phyloP scores from a whole-genome alignment of 2,888 invertebrate species.

The Philereme vetulata region DNA sequence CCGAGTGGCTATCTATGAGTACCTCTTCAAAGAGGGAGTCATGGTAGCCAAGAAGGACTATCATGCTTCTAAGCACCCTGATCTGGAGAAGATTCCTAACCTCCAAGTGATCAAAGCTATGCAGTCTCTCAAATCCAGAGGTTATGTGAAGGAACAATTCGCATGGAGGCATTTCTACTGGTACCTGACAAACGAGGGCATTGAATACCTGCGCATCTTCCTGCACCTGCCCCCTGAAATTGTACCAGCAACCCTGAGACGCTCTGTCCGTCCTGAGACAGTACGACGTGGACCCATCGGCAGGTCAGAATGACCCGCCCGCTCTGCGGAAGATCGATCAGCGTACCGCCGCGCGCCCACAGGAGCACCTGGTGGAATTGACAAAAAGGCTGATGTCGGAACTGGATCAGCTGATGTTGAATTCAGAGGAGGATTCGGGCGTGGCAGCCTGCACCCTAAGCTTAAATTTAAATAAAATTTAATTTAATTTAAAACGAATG shows the following conservation, averaged over 20 bases:
- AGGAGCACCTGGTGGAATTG: conserved; percentile 84
- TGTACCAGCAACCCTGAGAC: conserved; percentile 98
- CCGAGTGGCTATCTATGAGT: conserved; percentile 97
- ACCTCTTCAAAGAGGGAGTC: conserved; percentile 99
- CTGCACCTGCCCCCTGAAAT: conserved; percentile 99
- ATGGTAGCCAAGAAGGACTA: conserved; percentile 99
- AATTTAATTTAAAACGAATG: too few species aligned
- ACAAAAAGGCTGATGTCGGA: conserved; percentile 98
- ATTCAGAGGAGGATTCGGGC: conserved; percentile 94
- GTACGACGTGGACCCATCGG: conserved; percentile 89
- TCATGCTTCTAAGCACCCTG: conserved; percentile 98
- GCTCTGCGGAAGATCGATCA: conserved; percentile 92
- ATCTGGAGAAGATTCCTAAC: conserved; percentile 97
- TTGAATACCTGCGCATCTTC: conserved; percentile 97
- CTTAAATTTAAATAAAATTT: conserved; percentile 70
- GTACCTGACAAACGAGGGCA: conserved; percentile 99
- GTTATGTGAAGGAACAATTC: conserved; percentile 99
- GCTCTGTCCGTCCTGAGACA: conserved; percentile 93
- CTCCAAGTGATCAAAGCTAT: conserved; percentile 99
- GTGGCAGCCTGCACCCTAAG: conserved; percentile 85
- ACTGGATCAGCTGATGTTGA: conserved; percentile 97
- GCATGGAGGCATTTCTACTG: conserved; percentile 99
- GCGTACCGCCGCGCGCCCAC: conserved; percentile 92
- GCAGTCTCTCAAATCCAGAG: conserved; percentile 97
- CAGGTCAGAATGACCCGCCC: conserved; percentile 88